Evolutionary conservation across 2,113 vertebrate species (phyloP), one percentile per base, ranked within the genome.

Genomic region (Lota lota): DNA sequence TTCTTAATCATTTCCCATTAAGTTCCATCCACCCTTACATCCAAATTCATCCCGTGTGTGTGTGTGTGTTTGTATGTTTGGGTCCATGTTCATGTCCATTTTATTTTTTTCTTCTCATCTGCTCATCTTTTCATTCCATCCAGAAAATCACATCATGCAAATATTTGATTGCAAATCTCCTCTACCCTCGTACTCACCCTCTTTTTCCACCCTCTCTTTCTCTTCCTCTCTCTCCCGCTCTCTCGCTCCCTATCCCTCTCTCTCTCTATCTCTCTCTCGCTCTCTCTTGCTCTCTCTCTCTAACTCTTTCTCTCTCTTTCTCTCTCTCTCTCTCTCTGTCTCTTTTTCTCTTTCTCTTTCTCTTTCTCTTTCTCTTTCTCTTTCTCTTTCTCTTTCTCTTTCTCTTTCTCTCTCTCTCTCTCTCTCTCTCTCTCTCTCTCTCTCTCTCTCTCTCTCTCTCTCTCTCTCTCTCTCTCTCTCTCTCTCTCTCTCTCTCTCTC

Each of bases 1-100:
- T 2, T 47, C 6, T 47, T 12, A 5, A 47, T 47, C 17, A 63
- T 64, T 71, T 61, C 20, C 24, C 67, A 63, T 70, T 7, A 11
- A 58, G 66, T 40, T 78, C 60, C 78, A 69, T 69, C 67, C 59
- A 4, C 20, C 59, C 53, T 14, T 18, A 10, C 53, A 56, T 47
- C 40, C 12, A 71, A 78, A 84, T 69, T 79, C 76, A 77, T 82
- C 68, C 22, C 51, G 14, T 2, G 58, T 73, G 64, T 62, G 79
- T 81, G 28, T 79, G 63, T 64, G 74, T 61, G 53, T 72, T 66
- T 79, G 70, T 66, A 60, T 81, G 69, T 63, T 6, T 61, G 20
- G 22, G 68, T 68, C 18, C 63, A 54, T 63, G 62, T 70, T 62
- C 57, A 20, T 2, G 77, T 56, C 56, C 19, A 22, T 66, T 62